A percentile compares a stretch with the other conserved stretches of the same genome.
phyloP scores from a whole-genome alignment of 2,888 invertebrate species.

The Lasioglossum morio region DNA sequence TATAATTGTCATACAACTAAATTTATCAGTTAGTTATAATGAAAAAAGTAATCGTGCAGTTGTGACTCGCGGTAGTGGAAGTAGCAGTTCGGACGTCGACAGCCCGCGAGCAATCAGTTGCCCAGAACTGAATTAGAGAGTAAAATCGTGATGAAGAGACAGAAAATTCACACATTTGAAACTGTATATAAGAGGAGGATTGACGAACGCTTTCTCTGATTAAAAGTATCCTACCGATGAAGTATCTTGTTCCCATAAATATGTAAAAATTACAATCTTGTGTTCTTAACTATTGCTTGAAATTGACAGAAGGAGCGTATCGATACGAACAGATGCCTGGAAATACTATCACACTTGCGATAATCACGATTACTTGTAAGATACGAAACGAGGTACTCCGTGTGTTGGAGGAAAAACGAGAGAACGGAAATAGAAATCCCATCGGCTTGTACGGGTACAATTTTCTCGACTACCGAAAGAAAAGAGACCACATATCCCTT shows the following conservation, averaged over 20 bases:
- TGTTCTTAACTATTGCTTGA: slow-evolving; percentile 37
- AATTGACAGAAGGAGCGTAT: slow-evolving; percentile 12
- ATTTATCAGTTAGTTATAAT: too few relatives aligned
- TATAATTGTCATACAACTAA: too few relatives aligned
- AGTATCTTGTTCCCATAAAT: slow-evolving; percentile 21
- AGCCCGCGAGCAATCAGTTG: not conserved
- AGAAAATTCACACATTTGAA: not conserved
- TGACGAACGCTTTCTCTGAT: slow-evolving; percentile 38
- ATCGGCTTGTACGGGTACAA: slow-evolving; percentile 61
- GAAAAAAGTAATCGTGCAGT: too few relatives aligned
- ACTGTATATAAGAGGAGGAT: slow-evolving; percentile 50
- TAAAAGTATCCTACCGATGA: slow-evolving; percentile 32
- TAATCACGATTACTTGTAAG: slow-evolving; percentile 67
- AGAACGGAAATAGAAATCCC: slow-evolving; percentile 44
- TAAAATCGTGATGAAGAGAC: not conserved
- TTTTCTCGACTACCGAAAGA: slow-evolving; percentile 60
- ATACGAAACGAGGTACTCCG: slow-evolving; percentile 54
- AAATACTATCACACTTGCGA: slow-evolving; percentile 61
- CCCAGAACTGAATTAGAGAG: not conserved
- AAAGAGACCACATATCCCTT: slow-evolving; percentile 76
- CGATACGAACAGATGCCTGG: slow-evolving; percentile 33
- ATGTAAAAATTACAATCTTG: slow-evolving; percentile 31
- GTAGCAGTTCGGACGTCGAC: not conserved
- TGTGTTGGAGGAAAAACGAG: slow-evolving; percentile 26
- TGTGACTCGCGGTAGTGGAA: not conserved